Base-by-base conservation (phyloP, 1,140 invertebrate species). In the Chionoecetes opilio region DNA sequence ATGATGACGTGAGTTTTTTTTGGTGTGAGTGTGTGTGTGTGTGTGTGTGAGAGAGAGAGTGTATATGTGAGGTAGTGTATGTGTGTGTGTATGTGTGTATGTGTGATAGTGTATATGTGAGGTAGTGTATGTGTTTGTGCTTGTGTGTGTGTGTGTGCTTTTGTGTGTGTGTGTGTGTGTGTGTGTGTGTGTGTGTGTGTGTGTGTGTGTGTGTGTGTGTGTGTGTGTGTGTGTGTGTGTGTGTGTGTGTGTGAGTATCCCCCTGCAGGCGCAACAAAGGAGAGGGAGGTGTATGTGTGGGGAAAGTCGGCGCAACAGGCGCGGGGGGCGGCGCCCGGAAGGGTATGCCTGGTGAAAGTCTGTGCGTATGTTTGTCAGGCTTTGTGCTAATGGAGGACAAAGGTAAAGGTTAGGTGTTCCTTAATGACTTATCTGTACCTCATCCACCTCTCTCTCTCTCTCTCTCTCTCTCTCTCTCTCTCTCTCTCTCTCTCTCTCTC, bases 401-500 rank as follows among this genome's bases (percentile, higher is more conserved):
- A 41, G 46, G 21, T 91, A 32, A 32, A 38, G 21, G 5, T n/a
- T 5, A 14, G 14, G 21, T 9, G 14, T 2, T 29, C 11, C 85
- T 35, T 34, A 87, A 26, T 86, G n/a, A 84, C 3, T 32, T 37
- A 38, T 6, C 31, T 91, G 14, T n/a, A 5, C 8, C 17, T 53
- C 26, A 17, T 46, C 2, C 29, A 29, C 34, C 90, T 92, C 90
- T 92, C 90, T 92, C 90, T 92, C 90, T 92, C 90, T 92, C 90
- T 92, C 90, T 92, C 90, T 92, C 90, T 92, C 90, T 91, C 90
- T 91, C 90, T 91, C 90, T 82, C 90, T 82, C 90, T 91, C 90
- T 63, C 46, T 63, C 41, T 63, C 41, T 91, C 89, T 63, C 89
- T 91, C 90, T 91, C 46, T 91, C 90, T 91, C 34, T 82, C 90